phyloP scores from a whole-genome alignment of 1,140 invertebrate genomes.

The Sitobion miscanthi region DNA sequence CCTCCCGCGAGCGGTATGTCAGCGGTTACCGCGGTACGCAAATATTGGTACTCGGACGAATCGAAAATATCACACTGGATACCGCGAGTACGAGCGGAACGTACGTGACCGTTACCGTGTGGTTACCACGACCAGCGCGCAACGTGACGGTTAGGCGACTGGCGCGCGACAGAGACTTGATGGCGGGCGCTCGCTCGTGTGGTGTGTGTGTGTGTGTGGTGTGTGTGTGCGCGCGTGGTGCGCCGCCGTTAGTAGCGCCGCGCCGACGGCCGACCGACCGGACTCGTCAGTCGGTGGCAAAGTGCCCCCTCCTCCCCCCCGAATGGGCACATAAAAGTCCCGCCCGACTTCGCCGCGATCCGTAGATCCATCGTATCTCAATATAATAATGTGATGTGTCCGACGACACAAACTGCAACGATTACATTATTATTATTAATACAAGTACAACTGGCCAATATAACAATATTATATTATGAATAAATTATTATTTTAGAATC shows the following conservation, averaged over 20 bases:
- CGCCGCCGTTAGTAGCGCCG: not conserved
- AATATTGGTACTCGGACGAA: not conserved
- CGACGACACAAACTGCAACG: not conserved
- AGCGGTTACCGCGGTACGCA: not conserved
- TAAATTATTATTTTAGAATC: no score
- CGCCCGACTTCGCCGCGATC: not conserved
- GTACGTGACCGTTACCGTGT: not conserved
- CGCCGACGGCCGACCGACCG: not conserved
- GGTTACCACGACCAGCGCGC: not conserved
- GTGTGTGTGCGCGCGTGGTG: not conserved
- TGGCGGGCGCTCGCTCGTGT: not conserved
- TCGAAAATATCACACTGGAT: not conserved
- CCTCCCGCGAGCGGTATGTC: not conserved
- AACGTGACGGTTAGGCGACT: constrained; percentile 26
- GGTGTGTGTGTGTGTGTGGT: not conserved
- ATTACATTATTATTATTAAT: not conserved
- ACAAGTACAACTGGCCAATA: not conserved
- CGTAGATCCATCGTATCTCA: not conserved
- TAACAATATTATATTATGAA: not conserved
- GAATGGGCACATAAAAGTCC: not conserved
- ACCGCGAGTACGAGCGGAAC: not conserved
- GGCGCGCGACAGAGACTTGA: constrained; percentile 28
- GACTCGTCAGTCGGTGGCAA: not conserved
- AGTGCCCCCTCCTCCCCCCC: not conserved
- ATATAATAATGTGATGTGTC: not conserved